A percentile compares a stretch with the other conserved stretches of the same genome.
phyloP scores from a whole-genome alignment of 2,113 vertebrate genomes.

The Coregonus clupeaformis region DNA sequence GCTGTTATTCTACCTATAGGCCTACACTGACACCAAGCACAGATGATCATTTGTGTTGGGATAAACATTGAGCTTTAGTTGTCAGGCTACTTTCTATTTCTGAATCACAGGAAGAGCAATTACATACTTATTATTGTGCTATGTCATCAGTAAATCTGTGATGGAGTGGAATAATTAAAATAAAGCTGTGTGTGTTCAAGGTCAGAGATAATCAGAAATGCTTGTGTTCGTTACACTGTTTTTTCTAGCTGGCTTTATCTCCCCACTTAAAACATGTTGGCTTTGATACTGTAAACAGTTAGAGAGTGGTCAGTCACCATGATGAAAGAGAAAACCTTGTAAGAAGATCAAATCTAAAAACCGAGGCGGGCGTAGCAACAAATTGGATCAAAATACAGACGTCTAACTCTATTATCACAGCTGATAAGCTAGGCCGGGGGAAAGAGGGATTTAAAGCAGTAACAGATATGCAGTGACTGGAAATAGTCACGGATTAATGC shows the following conservation, averaged over 20 bases:
- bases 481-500: slow-evolving; percentile 18
- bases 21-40: background rate
- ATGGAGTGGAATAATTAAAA: background rate
- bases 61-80: background rate
- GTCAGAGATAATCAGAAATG: background rate
- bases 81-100: background rate
- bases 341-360: background rate
- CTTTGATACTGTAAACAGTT: background rate
- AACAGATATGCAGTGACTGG: slow-evolving; percentile 20
- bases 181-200: slow-evolving; percentile 6
- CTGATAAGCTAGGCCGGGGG: background rate
- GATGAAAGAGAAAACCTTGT: background rate
- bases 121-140: background rate
- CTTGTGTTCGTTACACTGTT: background rate
- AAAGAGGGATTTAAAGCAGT: slow-evolving; percentile 12
- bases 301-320: background rate
- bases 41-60: background rate
- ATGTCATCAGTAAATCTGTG: background rate
- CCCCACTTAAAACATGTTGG: background rate
- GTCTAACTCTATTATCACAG: background rate
- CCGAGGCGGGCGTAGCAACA: background rate
- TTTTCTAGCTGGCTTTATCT: slow-evolving; percentile 2
- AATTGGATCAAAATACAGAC: background rate
- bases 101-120: background rate
- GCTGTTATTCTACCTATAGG: too few species aligned